Evolutionary conservation across 2,113 vertebrate genomes (phyloP).

Genomic region (Ctenomys sociabilis): DNA sequence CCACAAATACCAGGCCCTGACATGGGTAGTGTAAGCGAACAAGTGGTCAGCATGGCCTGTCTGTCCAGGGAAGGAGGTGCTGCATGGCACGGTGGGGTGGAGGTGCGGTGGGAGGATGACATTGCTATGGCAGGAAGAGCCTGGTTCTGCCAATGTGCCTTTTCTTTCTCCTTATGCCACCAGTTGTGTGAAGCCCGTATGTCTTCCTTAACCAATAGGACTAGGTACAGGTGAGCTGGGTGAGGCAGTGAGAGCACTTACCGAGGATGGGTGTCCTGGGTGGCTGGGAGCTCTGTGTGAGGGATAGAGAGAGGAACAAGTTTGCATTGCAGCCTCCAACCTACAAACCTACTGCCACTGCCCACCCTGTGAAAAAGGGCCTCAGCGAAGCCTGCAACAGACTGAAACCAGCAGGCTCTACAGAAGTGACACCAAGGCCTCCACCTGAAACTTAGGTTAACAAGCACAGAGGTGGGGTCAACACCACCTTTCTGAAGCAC

Average conservation of each 20-base stretch:
- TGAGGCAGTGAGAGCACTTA: slow-evolving; percentile 33
- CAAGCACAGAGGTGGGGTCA: accelerated
- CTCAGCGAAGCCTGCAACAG: neutral
- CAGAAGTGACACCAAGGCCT: neutral
- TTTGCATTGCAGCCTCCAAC: neutral
- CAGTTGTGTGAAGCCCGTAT: neutral
- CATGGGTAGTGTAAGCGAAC: neutral
- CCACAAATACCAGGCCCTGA: neutral
- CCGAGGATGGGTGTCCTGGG: slow-evolving; percentile 46
- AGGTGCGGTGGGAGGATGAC: too few relatives aligned
- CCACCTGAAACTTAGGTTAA: neutral
- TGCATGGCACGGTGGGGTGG: neutral
- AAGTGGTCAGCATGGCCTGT: neutral
- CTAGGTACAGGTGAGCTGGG: neutral
- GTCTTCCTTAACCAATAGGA: neutral
- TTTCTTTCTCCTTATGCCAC: neutral
- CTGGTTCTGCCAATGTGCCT: neutral
- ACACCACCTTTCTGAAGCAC: neutral
- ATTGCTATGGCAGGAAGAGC: too few relatives aligned
- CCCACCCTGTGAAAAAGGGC: neutral
- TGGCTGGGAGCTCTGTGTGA: slow-evolving; percentile 57
- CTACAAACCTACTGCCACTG: accelerated
- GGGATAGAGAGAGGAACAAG: slow-evolving; percentile 28
- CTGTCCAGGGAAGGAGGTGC: neutral
- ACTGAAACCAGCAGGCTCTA: too few relatives aligned